Evolutionary conservation across 2,797 vertebrate genomes (phyloP), one percentile per base, ranked within the genome.

Genomic region (Hozukius guyotensis): DNA sequence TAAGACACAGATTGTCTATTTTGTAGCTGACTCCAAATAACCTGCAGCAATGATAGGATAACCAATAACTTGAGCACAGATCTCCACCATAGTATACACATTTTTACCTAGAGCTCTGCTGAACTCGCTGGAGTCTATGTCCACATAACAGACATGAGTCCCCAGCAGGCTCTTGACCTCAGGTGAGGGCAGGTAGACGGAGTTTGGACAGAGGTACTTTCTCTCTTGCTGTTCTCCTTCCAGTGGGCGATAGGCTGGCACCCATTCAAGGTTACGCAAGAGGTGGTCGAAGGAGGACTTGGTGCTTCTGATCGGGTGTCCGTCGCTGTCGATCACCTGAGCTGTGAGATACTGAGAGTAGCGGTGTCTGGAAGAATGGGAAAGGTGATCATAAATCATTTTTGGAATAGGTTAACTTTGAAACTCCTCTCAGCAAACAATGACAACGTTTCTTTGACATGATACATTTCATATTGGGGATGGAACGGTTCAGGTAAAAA

Each of bases 311-410:
- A 88, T 3, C 1, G 78, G 38, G 2, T 55, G 87, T 0, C 93
- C 95, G 1, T 95, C 83, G 6, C 81, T 62, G 91, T 95, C 93
- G 1, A 92, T 53, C 60, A 96, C 88, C 83, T 93, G 89, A 32
- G 95, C 94, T 1, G 75, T 89, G 78, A 95, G 81, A 86, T 95
- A 96, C 92, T 96, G 95, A 16, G 93, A 94, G 86, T 96, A 96
- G 60, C 61, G 32, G 84, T 96, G 95, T 75, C 96, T 97, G 89
- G 7, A 56, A 78, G 20, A 59, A 81, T 0, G 22, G n/a, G 12
- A 87, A 10, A 79, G n/a, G 14, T 8, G 8, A 42, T 2, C 5
- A 9, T 60, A 22, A 53, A 14, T 10, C 13, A 25, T 49, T 8
- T 36, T 29, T 38, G 18, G 8, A 52, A 2, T 3, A 42, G 25